Base-by-base conservation (phyloP, 2,888 invertebrate species). In the Flexamia atlantica region DNA sequence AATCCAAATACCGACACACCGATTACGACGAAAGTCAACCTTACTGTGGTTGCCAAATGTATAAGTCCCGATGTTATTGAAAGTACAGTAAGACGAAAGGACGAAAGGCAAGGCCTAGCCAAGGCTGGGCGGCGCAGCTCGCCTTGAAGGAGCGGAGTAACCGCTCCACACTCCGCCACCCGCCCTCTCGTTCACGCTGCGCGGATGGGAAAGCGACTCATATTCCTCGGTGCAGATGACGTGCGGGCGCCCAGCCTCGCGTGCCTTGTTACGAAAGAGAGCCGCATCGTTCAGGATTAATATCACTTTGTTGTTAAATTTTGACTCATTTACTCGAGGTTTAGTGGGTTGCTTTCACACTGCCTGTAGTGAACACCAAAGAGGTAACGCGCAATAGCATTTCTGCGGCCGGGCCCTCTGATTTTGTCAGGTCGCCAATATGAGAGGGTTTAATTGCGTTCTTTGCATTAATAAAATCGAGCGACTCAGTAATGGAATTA, bases 191-290 rank as follows among this genome's bases (percentile, higher is more conserved):
- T 64, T 64, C 64, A 64, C 64, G 64, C 64, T 64, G 28, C 30
- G 4, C 30, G 64, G 28, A 28, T 28, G 64, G 30, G 64, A 64
- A 64, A 64, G 64, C 64, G 64, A 64, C 64, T 64, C 30, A 64
- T 28, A 57, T 12, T 57, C 57, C 64, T 28, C 30, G 4, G 25
- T 14, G 30, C 23, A 57, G 57, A 57, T 57, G 23, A 23, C 23
- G 23, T 30, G 64, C n/a, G 64, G 64, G 64, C 30, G 2, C 10
- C 64, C 30, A 28, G 64, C 64, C 64, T 64, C 30, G 64, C 64
- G 64, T 64, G 64, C 9, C 28, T 64, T 9, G 17, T 64, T 60
- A 60, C 25, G 64, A 64, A 64, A 64, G 64, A 30, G 64, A 64
- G 28, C 64, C 14, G 25, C 28, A 0, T 28, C 64, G 64, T 28